phyloP scores from a whole-genome alignment of 1,140 invertebrate species.

The Cherax destructor region DNA sequence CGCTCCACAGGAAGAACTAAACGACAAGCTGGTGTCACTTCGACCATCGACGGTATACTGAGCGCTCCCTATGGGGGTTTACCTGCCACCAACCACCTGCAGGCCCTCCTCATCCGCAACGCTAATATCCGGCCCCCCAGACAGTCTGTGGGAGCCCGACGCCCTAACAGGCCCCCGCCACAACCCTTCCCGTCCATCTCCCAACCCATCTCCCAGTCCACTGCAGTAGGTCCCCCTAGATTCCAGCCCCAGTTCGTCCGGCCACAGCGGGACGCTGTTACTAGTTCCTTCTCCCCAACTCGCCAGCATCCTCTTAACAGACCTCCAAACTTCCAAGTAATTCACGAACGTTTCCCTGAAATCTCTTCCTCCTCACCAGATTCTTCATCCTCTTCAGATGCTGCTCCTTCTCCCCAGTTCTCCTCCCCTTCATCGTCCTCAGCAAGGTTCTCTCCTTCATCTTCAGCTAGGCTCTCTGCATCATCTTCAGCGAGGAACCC shows the following conservation, averaged over 20 bases:
- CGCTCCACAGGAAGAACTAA: slow-evolving; percentile 25
- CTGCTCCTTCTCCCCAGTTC: neutral
- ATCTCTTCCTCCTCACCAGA: neutral
- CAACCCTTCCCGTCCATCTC: neutral
- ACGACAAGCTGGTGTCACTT: slow-evolving; percentile 23
- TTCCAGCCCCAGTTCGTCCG: neutral
- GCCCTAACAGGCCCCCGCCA: neutral
- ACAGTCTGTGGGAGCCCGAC: slow-evolving; percentile 4
- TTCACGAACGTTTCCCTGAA: neutral
- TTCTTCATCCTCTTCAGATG: neutral
- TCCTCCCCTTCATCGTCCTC: neutral
- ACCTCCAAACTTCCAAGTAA: neutral
- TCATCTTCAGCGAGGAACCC: neutral
- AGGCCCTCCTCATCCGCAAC: slow-evolving; percentile 33
- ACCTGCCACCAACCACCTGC: slow-evolving; percentile 13
- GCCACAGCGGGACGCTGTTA: neutral
- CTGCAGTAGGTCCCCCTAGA: neutral
- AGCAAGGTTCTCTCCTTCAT: neutral
- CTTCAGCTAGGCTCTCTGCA: neutral
- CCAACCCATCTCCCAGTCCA: neutral
- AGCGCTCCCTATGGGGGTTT: slow-evolving; percentile 8
- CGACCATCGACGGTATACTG: slow-evolving; percentile 32
- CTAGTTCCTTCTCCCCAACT: neutral
- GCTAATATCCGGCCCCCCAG: slow-evolving; percentile 34
- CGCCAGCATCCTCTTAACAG: neutral